Percentiles rank a stretch among this genome's conserved stretches.
These are phyloP conservation scores for Agonopterix subpropinquella DNA, from an alignment of 2,888 invertebrate species.

Conservation along the genomic window DNA sequence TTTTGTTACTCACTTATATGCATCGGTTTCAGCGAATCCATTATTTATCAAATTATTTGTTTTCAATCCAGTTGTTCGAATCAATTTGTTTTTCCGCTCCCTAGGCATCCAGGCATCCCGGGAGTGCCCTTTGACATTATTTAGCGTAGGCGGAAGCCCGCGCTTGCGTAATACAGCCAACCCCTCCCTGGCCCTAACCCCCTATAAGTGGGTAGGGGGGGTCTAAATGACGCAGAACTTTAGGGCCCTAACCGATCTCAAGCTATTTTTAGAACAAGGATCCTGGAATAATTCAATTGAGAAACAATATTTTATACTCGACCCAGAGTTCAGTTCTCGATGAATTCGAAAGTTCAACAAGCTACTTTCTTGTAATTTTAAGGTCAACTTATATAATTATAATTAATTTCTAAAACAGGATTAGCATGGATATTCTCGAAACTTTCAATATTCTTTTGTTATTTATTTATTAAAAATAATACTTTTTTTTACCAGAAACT, in stretches of 20 bases:
- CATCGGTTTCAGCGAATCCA: slow-evolving; percentile 3
- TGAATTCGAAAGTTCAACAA: no score
- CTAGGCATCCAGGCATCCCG: slow-evolving; percentile 50
- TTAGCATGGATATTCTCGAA: no score
- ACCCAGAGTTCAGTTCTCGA: no score
- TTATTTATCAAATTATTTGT: neutral
- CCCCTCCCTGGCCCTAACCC: slow-evolving; percentile 16
- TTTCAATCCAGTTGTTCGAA: slow-evolving; percentile 12
- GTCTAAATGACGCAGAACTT: slow-evolving; percentile 58
- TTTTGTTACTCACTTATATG: no score
- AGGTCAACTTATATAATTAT: no score
- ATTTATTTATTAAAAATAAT: no score
- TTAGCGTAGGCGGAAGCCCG: slow-evolving; percentile 33
- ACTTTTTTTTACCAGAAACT: no score
- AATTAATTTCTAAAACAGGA: no score
- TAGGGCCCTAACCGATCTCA: slow-evolving; percentile 32
- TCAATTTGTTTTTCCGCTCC: slow-evolving; percentile 5
- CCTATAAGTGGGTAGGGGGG: slow-evolving; percentile 23
- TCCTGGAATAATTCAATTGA: no score
- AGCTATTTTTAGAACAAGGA: slow-evolving; percentile 41
- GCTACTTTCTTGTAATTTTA: no score
- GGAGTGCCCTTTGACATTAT: slow-evolving; percentile 68
- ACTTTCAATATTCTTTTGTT: no score
- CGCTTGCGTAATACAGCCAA: slow-evolving; percentile 42
- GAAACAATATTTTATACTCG: no score